Evolutionary conservation across 2,797 vertebrate species (phyloP).

Genomic region (Stomatorhinus walkeri): DNA sequence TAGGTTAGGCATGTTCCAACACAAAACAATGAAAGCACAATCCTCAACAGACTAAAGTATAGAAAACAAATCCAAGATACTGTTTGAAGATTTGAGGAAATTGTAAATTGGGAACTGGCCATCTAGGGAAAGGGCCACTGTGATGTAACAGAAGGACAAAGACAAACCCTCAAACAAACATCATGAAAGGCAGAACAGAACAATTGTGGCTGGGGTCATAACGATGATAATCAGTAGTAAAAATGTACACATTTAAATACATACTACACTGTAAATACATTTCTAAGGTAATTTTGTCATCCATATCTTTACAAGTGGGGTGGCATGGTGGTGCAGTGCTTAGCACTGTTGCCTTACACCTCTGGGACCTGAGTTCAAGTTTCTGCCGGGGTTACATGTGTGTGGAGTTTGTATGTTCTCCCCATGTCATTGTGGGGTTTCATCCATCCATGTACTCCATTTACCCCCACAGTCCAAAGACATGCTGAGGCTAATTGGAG

Average conservation of each 20-base stretch:
- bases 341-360: neutral
- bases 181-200: neutral
- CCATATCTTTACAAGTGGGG: neutral
- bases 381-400: no score
- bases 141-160: neutral
- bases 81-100: neutral
- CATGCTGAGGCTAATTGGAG: no score
- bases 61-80: neutral
- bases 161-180: neutral
- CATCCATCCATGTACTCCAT: no score
- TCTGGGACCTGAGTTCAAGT: no score
- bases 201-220: neutral
- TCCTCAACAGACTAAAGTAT: neutral
- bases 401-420: no score
- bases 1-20: neutral
- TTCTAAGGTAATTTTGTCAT: neutral
- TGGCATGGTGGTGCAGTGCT: neutral
- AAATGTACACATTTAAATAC: neutral
- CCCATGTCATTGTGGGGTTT: no score
- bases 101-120: neutral
- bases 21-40: neutral
- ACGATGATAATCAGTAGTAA: neutral
- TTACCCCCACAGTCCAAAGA: no score
- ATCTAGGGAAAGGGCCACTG: neutral
- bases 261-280: neutral